These are phyloP conservation scores for Pseudonaja textilis DNA, from an alignment of 2,113 vertebrate species.

Conservation along the genomic window DNA sequence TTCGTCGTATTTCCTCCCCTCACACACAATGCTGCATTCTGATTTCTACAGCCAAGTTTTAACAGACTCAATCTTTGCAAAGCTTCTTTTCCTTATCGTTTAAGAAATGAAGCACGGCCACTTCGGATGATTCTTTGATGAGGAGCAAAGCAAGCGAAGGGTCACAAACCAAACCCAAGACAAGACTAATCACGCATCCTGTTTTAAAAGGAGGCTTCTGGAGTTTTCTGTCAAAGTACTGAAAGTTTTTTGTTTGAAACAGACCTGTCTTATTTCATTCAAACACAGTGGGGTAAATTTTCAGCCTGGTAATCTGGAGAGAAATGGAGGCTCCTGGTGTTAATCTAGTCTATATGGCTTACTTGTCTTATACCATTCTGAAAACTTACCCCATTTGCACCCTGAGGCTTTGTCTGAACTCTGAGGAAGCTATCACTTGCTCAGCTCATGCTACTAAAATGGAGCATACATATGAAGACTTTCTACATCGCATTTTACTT, in stretches of 20 bases:
- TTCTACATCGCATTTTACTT: slow-evolving; percentile 48
- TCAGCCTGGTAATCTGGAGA: slow-evolving; percentile 6
- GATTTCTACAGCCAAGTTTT: not conserved
- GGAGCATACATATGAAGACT: slow-evolving; percentile 31
- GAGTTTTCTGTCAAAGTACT: slow-evolving; percentile 33
- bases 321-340: slow-evolving; percentile 7
- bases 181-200: slow-evolving; percentile 45
- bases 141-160: slow-evolving; percentile 48
- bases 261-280: not conserved
- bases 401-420: slow-evolving; percentile 36
- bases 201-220: slow-evolving; percentile 31
- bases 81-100: not conserved
- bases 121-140: slow-evolving; percentile 41
- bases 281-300: slow-evolving; percentile 8
- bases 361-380: not conserved
- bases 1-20: not conserved
- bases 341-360: slow-evolving; percentile 2
- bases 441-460: slow-evolving; percentile 54
- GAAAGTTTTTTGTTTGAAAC: not conserved
- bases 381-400: not conserved
- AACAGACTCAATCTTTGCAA: not conserved
- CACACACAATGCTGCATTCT: not conserved
- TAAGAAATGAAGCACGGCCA: slow-evolving; percentile 6
- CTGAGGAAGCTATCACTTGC: slow-evolving; percentile 33
- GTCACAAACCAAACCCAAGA: slow-evolving; percentile 42